phyloP scores from a whole-genome alignment of 1,140 invertebrate species.

The Rhyacophila brunnea region DNA sequence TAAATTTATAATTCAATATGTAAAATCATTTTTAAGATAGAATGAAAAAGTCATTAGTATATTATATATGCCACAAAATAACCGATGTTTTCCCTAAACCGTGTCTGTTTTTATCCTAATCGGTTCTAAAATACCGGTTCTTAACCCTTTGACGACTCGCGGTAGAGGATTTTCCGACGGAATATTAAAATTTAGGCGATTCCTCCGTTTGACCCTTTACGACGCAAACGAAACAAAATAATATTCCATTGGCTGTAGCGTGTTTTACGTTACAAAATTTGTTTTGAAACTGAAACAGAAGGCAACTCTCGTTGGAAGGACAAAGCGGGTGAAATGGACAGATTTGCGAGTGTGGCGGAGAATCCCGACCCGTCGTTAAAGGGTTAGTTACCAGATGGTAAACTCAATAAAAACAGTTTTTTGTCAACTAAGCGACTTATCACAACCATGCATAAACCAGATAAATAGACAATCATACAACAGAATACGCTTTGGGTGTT shows the following conservation, averaged over 20 bases:
- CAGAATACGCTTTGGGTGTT: not conserved
- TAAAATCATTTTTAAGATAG: not conserved
- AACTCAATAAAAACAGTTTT: slow-evolving; percentile 28
- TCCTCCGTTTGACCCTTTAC: not conserved
- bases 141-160: slow-evolving; percentile 32
- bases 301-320: slow-evolving; percentile 17
- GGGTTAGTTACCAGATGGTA: slow-evolving; percentile 36
- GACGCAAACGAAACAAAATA: slow-evolving; percentile 3
- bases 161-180: slow-evolving; percentile 15
- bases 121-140: not conserved
- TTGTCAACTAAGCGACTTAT: slow-evolving; percentile 28
- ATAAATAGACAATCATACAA: slow-evolving; percentile 9
- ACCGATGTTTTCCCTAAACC: too few species aligned
- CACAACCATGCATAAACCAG: slow-evolving; percentile 29
- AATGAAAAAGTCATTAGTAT: too few species aligned
- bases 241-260: too few species aligned
- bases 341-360: slow-evolving; percentile 20
- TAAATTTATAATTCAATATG: too few species aligned
- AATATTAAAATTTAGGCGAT: not conserved
- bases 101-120: too few species aligned
- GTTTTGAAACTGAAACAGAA: slow-evolving; percentile 31
- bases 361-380: slow-evolving; percentile 34
- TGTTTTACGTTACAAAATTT: slow-evolving; percentile 4
- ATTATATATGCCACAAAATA: too few species aligned
- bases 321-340: slow-evolving; percentile 22